Evolutionary conservation across 2,888 invertebrate species (phyloP), one percentile per base, ranked within the genome.

Genomic region (Iselma pallidipennis): DNA sequence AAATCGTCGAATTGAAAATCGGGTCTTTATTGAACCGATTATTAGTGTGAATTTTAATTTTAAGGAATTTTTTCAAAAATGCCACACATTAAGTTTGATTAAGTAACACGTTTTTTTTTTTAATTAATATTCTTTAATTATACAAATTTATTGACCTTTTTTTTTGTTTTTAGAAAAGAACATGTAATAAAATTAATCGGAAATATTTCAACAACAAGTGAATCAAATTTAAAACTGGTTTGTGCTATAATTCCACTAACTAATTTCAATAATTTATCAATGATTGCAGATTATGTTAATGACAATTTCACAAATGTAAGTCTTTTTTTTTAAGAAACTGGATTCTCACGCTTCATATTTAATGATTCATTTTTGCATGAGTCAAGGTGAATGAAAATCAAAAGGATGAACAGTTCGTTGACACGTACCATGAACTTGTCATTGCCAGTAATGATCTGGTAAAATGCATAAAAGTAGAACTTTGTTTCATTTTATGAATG

Each of bases 61-160:
- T 45, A 12, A 26, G 2, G 64, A 64, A 14, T 61, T 64, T 31
- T 64, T 60, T 19, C 53, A 57, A 45, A 64, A 64, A 33, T 64
- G 64, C 28, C 50, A 64, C 21, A 57, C 60, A 5, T 55, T 64
- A 21, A 57, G 60, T 3, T 42, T 63, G 16, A 59, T 63, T 16
- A 59, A 42, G 63, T 63, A 53, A 45, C 25, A 45, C 29, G 19
- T 10, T 33, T 42, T 16, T 2, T 42, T 12, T 29, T 10, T 10
- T 12, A 25, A 42, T 14, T 37, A 21, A 33, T n/a, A 37, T 42
- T 37, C 6, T 14, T n/a, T 33, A 14, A 4, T 33, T 12, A 7
- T 55, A 26, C 14, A 52, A 52, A 7, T 25, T 25, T 25, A 25
- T 25, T 6, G 25, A 25, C 4, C 4, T 25, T 25, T 25, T 25